Conservation (phyloP, 2,797 vertebrate genomes). For the Pipistrellus pygmaeus region DNA sequence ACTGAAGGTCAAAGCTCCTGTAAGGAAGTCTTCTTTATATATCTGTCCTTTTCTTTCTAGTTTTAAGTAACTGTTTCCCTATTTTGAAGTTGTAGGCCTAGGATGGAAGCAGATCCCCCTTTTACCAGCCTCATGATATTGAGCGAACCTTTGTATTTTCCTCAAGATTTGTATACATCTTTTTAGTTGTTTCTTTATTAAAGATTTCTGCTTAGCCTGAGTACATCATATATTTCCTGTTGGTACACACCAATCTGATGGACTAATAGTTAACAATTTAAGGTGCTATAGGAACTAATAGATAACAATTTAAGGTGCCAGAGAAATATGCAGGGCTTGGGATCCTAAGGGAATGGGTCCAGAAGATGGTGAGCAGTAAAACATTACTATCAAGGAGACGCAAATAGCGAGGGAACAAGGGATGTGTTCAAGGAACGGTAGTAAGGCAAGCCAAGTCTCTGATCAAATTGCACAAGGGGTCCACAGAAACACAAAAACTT, state of each 20-base stretch:
- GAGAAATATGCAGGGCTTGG: neutral
- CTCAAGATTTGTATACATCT: neutral
- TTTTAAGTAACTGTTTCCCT: neutral
- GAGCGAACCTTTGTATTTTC: neutral
- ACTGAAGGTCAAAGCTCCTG: neutral
- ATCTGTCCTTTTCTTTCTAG: neutral
- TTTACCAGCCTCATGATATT: neutral
- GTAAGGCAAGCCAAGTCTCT: neutral
- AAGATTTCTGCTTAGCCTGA: neutral
- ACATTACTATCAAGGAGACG: neutral
- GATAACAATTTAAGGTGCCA: neutral
- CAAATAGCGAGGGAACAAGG: neutral
- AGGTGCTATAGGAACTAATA: neutral
- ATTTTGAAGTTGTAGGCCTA: neutral
- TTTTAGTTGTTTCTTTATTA: neutral
- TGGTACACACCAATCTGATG: neutral
- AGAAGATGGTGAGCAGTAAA: neutral
- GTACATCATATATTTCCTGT: neutral
- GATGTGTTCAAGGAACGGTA: neutral
- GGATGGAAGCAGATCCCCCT: neutral
- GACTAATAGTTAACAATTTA: neutral
- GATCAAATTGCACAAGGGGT: neutral
- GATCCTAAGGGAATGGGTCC: neutral
- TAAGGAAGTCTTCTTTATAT: neutral
- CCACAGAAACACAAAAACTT: neutral